Percentiles rank a stretch among this genome's conserved stretches.
Evolutionary conservation across 2,888 invertebrate genomes (phyloP).

Genomic region (Luperina nickerlii): DNA sequence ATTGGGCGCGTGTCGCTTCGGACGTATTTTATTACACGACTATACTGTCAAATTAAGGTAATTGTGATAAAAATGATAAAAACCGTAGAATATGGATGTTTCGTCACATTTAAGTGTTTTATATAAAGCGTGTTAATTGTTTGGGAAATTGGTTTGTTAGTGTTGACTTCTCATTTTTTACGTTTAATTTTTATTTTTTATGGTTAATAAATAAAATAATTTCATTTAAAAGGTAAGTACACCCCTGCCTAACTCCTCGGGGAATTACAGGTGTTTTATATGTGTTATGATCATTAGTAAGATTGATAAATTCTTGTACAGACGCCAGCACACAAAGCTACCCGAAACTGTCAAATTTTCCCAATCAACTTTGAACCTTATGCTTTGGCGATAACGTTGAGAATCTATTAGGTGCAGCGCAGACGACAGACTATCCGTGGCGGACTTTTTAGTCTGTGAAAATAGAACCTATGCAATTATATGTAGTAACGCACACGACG

Average conservation of each 20-base stretch:
- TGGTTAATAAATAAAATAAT: not conserved
- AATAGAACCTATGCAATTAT: no score
- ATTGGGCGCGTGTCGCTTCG: slow-evolving; percentile 70
- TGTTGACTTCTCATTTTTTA: not conserved
- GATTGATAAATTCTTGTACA: not conserved
- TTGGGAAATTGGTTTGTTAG: slow-evolving; percentile 55
- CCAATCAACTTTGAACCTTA: no score
- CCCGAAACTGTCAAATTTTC: no score
- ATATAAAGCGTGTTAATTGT: slow-evolving; percentile 63
- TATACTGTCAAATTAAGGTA: slow-evolving; percentile 73
- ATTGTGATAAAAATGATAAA: slow-evolving; percentile 70
- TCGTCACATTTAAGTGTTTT: slow-evolving; percentile 60
- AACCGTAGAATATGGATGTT: slow-evolving; percentile 62
- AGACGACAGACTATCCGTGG: no score
- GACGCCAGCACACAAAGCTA: no score
- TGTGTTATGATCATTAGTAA: not conserved
- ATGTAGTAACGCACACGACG: no score
- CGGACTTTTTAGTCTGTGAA: no score
- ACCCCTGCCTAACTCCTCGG: not conserved
- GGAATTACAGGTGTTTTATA: no score
- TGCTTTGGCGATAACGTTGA: no score
- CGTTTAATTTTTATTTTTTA: not conserved
- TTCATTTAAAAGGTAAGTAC: not conserved
- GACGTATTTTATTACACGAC: slow-evolving; percentile 70
- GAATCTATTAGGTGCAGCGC: no score